Percentiles rank a stretch among this genome's conserved stretches.
Evolutionary conservation across 2,113 vertebrate species (phyloP).

Genomic region (Hippocampus barbouri): DNA sequence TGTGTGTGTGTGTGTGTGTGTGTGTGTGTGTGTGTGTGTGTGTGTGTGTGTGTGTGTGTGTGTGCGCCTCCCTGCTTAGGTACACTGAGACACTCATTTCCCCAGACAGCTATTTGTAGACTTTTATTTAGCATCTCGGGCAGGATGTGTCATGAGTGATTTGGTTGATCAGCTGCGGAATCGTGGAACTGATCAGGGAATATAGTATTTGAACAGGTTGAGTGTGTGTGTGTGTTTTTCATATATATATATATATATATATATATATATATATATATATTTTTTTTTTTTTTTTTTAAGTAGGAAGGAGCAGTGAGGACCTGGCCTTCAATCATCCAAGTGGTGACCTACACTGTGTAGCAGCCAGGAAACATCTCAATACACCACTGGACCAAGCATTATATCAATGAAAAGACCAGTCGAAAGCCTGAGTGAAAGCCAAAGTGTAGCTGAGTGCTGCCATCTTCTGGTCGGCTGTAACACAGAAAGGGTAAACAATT

Average conservation of each 20-base stretch:
- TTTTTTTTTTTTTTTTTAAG: conserved; percentile 16
- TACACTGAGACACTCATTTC: conserved; percentile 54
- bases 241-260: conserved; percentile 12
- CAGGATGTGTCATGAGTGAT: conserved; percentile 61
- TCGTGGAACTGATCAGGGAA: conserved; percentile 40
- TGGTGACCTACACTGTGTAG: conserved; percentile 46
- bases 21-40: conserved; percentile 43
- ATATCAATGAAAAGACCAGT: conserved; percentile 9
- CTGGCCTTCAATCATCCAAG: conserved; percentile 40
- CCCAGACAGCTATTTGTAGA: conserved; percentile 59
- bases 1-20: conserved; percentile 41
- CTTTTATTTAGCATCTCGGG: conserved; percentile 59
- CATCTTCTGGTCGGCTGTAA: conserved; percentile 69
- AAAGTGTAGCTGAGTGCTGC: conserved; percentile 69
- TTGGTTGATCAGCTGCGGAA: conserved; percentile 60
- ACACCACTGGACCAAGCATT: conserved; percentile 43
- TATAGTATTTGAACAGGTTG: conserved; percentile 47
- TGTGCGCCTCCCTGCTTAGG: conserved; percentile 51
- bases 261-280: no score
- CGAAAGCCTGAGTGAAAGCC: conserved; percentile 37
- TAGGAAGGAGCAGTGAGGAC: conserved; percentile 31
- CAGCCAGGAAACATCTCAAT: conserved; percentile 56
- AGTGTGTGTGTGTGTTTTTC: background rate
- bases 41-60: conserved; percentile 34
- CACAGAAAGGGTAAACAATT: background rate